Conservation (phyloP, 2,888 invertebrate species). For the Cantharis flavilabris region DNA sequence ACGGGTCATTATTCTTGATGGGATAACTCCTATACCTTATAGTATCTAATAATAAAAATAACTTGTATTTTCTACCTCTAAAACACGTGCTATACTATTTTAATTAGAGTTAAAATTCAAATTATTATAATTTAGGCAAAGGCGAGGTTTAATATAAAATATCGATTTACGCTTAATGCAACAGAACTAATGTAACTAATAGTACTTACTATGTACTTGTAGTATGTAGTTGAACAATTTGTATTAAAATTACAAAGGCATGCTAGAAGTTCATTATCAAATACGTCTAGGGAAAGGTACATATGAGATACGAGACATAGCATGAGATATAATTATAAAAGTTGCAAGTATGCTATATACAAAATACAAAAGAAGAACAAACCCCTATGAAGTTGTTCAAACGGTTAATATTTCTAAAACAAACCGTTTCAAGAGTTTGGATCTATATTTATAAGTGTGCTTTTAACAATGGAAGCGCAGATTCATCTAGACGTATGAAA, state of each 20-base stretch:
- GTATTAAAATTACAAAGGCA: neutral
- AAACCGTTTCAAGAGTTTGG: neutral
- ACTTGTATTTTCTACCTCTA: neutral
- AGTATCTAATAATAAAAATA: neutral
- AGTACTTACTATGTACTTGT: too few relatives aligned
- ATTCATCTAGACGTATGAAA: neutral
- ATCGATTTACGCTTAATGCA: neutral
- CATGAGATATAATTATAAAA: neutral
- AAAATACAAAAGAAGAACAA: neutral
- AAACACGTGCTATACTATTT: neutral
- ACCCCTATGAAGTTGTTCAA: neutral
- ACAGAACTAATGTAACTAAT: neutral
- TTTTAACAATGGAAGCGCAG: neutral
- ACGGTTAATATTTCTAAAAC: conserved; percentile 1
- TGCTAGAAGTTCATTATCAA: neutral
- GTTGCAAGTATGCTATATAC: neutral
- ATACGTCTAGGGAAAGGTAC: neutral
- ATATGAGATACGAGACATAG: neutral
- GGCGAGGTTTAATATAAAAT: neutral
- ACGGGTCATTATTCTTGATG: too few relatives aligned
- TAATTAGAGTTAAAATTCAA: neutral
- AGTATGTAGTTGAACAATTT: neutral
- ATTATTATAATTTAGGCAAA: neutral
- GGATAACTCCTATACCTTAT: too few relatives aligned
- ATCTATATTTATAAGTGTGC: neutral